Base-by-base conservation (phyloP, 2,888 invertebrate genomes). In the Machimus rusticus region DNA sequence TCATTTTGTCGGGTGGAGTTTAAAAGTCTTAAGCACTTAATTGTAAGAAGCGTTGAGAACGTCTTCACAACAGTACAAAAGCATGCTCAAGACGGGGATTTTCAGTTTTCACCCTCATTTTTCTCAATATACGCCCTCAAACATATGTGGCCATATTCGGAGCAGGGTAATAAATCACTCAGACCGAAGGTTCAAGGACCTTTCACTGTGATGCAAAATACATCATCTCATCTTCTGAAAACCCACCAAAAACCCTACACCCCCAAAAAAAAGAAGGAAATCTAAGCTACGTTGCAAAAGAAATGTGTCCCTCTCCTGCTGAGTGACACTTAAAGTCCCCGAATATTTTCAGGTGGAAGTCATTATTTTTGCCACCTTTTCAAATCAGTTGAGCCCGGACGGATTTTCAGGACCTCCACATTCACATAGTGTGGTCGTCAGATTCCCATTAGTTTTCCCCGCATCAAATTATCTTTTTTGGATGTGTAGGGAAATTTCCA, bases 91-190 rank as follows among this genome's bases (percentile, higher is more conserved):
- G 8, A 57, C 5, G 57, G 57, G 43, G 43, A 46, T 23, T 12
- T 28, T 51, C 51, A 51, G 51, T n/a, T 51, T n/a, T 28, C 66
- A 12, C 66, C 23, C 66, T 28, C 23, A 66, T 39, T 66, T 23
- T 12, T 28, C 23, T 28, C 66, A 66, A 66, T 66, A 66, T 12
- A 19, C 28, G 5, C 43, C 43, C 43, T 4, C 43, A 46, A 46
- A 16, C 43, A 46, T 5, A 46, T 46, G 43, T 46, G 43, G 43
- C 43, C 16, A 16, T 46, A 46, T 46, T 46, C 19, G 1, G 28
- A 76, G 37, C 14, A 76, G 76, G 76, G 76, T 76, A 37, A 76
- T 76, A 76, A 76, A 76, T 76, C 76, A 76, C 76, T 76, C 34
- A 76, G 16, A 31, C 37, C 37, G 16, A 6, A 76, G 19, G 19